These are phyloP conservation scores for Onychomys torridus DNA, from an alignment of 2,797 vertebrate genomes.

Conservation along the genomic window DNA sequence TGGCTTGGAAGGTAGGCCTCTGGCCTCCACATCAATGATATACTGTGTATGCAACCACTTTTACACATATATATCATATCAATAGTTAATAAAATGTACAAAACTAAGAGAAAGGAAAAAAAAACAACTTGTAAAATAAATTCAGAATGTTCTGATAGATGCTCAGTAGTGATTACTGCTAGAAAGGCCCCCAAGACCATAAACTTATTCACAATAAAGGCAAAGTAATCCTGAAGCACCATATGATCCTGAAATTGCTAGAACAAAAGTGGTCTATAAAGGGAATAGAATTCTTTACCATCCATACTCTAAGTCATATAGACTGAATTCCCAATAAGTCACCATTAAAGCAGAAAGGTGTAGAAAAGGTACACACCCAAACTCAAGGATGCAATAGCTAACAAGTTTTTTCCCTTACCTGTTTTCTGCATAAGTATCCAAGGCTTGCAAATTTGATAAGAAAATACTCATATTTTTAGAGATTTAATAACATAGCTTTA, in stretches of 20 bases:
- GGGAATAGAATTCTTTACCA: not conserved
- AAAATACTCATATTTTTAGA: not conserved
- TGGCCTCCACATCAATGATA: not conserved
- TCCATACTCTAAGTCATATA: not conserved
- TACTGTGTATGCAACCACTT: not conserved
- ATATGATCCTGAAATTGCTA: not conserved
- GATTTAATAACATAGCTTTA: not conserved
- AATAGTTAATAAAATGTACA: not conserved
- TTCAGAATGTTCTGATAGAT: not conserved
- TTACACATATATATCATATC: not conserved
- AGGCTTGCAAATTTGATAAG: not conserved
- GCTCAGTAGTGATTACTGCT: not conserved
- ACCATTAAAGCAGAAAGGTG: not conserved
- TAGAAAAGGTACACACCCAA: too few relatives aligned
- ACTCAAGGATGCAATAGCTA: not conserved
- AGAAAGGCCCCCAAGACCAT: not conserved
- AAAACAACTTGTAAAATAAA: constrained; percentile 30
- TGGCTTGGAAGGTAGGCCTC: not conserved
- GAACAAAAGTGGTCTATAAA: not conserved
- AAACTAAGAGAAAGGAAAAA: not conserved
- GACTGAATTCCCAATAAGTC: not conserved
- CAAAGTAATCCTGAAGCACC: constrained; percentile 28
- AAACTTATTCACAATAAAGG: not conserved
- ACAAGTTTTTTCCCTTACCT: not conserved
- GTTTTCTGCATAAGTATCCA: not conserved